Base-by-base conservation (phyloP, 2,113 vertebrate genomes). In the Nothoprocta perdicaria region DNA sequence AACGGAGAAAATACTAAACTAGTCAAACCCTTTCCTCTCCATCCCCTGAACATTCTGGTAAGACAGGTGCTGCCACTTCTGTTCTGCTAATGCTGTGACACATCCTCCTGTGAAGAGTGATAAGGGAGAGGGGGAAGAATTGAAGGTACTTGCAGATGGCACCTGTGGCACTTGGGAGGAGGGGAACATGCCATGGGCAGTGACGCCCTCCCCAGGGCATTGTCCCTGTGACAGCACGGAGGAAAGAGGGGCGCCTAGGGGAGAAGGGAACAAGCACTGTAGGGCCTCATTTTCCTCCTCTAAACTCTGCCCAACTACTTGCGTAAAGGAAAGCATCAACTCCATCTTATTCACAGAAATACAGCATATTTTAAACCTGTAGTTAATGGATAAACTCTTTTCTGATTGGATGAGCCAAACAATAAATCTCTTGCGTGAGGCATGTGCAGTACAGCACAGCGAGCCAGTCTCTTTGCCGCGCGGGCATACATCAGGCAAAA, bases 311-410 rank as follows among this genome's bases (percentile, higher is more conserved):
- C 22, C 69, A 87, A 81, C 69, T 66, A 72, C 66, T 85, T 68
- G 87, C 71, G 60, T 57, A 67, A 84, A 88, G 89, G 88, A 78
- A 93, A 93, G 80, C 73, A 93, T 89, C 85, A 81, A 80, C 84
- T 88, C 72, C 85, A 80, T 91, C 90, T 93, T 89, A 68, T 87
- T 91, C 88, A 72, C 24, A 82, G 84, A 95, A 94, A 96, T 77
- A 84, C 80, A 87, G 90, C 84, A 89, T 96, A 94, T 90, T 95
- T 96, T 93, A 93, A 95, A 92, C 89, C 90, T 29, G 14, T 75
- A 90, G 86, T 93, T 96, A 96, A 96, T 94, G 92, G 95, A 96
- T 96, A 96, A 96, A 63, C 80, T 95, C 66, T 74, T 90, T 97
- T 97, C 94, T 95, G 93, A 96, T 90, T 93, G 88, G 94, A 92